A percentile compares a stretch with the other conserved stretches of the same genome.
Conservation (phyloP, 1,140 invertebrate species). For the Cherax quadricarinatus region DNA sequence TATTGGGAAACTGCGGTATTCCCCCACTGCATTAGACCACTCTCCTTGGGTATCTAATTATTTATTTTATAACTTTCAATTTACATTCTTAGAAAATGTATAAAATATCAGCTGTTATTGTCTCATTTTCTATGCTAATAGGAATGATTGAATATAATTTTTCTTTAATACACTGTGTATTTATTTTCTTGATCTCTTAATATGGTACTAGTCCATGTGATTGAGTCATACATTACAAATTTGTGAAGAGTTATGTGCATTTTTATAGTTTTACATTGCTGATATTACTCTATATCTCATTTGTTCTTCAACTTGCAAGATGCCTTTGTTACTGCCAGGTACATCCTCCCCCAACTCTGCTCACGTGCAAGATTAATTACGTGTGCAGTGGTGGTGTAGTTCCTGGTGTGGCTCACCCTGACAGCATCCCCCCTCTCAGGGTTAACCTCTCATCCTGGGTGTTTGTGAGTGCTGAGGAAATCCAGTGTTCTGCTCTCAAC, state of each 20-base stretch:
- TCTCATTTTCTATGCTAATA: background rate
- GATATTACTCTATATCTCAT: background rate
- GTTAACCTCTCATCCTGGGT: constrained; percentile 7
- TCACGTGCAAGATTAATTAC: background rate
- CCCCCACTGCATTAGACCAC: constrained; percentile 40
- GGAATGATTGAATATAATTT: too few species aligned
- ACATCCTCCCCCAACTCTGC: constrained; percentile 8
- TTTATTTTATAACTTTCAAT: background rate
- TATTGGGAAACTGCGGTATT: constrained; percentile 26
- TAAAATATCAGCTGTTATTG: background rate
- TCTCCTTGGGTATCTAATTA: constrained; percentile 8
- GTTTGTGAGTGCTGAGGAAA: background rate
- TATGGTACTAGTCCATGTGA: too few species aligned
- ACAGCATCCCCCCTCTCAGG: constrained; percentile 65
- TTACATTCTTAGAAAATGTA: background rate
- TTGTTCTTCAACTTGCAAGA: constrained; percentile 16
- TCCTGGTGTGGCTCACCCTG: constrained; percentile 28
- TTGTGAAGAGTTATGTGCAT: too few species aligned
- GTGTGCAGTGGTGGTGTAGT: constrained; percentile 9
- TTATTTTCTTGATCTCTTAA: too few species aligned
- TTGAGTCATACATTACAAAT: too few species aligned
- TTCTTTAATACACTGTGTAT: too few species aligned
- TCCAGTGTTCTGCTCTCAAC: constrained; percentile 23
- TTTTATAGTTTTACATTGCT: background rate
- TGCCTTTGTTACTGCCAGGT: constrained; percentile 20